These are phyloP conservation scores for Empidonax alnorum DNA, from an alignment of 2,113 vertebrate genomes.

Conservation along the genomic window DNA sequence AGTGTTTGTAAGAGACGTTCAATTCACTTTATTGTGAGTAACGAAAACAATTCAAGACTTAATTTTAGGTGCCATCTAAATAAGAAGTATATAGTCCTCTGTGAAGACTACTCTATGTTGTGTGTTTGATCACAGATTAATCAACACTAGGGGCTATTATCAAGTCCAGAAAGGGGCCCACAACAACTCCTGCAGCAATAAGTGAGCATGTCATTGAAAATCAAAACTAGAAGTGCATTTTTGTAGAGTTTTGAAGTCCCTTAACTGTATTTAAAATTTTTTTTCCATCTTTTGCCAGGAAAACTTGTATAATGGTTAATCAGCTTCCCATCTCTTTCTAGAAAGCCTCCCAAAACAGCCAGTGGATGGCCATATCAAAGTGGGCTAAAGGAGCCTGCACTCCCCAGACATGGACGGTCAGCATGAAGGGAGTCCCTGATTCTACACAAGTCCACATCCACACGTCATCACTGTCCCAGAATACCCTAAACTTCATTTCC, in stretches of 20 bases:
- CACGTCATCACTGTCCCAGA: neutral
- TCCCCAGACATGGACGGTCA: rapidly evolving
- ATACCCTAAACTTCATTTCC: neutral
- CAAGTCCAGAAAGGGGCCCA: neutral
- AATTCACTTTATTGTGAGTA: neutral
- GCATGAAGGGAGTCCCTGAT: neutral
- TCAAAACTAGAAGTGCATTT: neutral
- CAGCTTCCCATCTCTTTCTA: neutral
- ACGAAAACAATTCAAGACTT: neutral
- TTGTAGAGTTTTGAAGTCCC: neutral
- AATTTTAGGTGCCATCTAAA: neutral
- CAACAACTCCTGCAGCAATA: neutral
- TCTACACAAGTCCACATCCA: neutral
- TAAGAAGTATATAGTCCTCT: neutral
- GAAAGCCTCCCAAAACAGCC: neutral
- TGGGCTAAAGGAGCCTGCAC: neutral
- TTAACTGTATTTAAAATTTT: neutral
- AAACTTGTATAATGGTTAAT: neutral
- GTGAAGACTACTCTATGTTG: neutral
- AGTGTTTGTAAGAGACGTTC: neutral
- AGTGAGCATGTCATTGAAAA: neutral
- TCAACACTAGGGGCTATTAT: neutral
- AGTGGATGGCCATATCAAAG: neutral
- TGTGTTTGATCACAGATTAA: neutral
- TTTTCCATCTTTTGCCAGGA: neutral